Base-by-base conservation (phyloP, 1,140 invertebrate species). In the Holcopasites calliopsidis region DNA sequence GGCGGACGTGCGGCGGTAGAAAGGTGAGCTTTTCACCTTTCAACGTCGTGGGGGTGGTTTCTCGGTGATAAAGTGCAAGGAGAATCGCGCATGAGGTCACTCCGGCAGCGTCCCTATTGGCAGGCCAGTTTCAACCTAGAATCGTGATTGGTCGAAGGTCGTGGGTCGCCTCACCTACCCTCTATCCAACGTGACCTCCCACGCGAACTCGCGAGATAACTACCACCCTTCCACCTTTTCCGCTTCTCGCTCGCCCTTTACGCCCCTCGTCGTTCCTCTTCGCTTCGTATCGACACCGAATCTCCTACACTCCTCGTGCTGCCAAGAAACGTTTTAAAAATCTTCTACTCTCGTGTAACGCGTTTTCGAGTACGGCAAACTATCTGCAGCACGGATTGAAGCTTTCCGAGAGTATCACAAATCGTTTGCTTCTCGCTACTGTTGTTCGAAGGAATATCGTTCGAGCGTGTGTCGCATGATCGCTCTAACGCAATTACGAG, bases 81-180 rank as follows among this genome's bases (percentile, higher is more conserved):
- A 87, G 83, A 84, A 85, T 85, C 77, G 82, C 82, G 83, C 86
- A 86, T 72, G 71, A 82, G 84, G 84, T 88, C 84, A 89, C 79
- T 58, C 85, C 76, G 77, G 64, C 73, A 60, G 61, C 68, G 75
- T 73, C 83, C 87, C 86, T 83, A 89, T 89, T 89, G 88, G 88
- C 79, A 88, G 88, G 44, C 78, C 62, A 82, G 80, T 85, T 83
- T 80, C 82, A 80, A 85, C 79, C 83, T 70, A 82, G 84, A 72
- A 86, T 86, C 79, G 84, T 82, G 86, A 89, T 90, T 89, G 88
- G 88, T 87, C 81, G 86, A 82, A 87, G 89, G 88, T 88, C 85
- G 87, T 83, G 88, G 88, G 88, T 89, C 85, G 88, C 81, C 85
- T 90, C 88, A 89, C 88, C 89, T 89, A 89, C 85, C 86, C 87